Evolutionary conservation across 2,113 vertebrate genomes (phyloP).

Genomic region (Pipra filicauda): DNA sequence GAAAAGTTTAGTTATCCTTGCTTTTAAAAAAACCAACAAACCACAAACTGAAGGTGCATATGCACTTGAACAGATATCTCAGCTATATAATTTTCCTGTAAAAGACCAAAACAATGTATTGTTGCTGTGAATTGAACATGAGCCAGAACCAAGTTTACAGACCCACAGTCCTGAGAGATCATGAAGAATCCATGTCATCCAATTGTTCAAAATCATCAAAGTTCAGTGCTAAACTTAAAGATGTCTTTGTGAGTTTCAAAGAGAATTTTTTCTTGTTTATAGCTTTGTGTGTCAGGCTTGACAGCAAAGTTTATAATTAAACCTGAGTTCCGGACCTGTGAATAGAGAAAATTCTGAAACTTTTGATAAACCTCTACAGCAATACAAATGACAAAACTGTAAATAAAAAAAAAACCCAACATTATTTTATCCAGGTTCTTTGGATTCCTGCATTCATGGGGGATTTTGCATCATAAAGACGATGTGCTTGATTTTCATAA

Average conservation of each 20-base stretch:
- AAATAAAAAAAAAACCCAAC: neutral
- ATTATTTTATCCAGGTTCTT: neutral
- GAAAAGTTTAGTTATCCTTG: neutral
- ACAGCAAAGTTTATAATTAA: neutral
- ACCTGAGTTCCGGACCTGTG: neutral
- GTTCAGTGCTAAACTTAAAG: neutral
- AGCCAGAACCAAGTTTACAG: neutral
- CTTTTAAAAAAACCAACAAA: neutral
- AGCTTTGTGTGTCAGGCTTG: neutral
- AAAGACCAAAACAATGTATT: neutral
- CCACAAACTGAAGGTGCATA: neutral
- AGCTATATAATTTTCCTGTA: neutral
- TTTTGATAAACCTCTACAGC: neutral
- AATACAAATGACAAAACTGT: accelerated
- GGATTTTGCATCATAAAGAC: neutral
- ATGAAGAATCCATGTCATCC: neutral
- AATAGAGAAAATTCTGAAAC: neutral
- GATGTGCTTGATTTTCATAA: neutral
- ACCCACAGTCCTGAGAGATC: neutral
- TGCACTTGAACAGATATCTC: neutral
- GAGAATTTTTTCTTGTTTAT: neutral
- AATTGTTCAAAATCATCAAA: neutral
- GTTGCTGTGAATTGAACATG: neutral
- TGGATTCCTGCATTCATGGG: neutral
- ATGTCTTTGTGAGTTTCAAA: neutral